phyloP scores from a whole-genome alignment of 2,797 vertebrate species.

The Dendrocincla tyrannina region DNA sequence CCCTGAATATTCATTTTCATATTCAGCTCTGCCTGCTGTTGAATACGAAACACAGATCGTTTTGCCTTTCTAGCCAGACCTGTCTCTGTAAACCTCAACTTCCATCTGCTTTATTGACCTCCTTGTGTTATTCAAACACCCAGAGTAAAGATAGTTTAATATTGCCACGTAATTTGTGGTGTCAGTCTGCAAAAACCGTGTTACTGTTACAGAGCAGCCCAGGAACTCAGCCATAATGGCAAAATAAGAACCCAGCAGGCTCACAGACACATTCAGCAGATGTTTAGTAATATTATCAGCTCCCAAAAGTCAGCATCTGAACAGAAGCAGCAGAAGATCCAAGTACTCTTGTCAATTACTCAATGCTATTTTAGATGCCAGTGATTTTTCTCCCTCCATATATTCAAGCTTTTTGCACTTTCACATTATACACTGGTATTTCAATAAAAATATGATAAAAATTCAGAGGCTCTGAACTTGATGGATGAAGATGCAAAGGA shows the following conservation, averaged over 20 bases:
- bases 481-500: not conserved
- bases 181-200: not conserved
- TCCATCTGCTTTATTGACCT: not conserved
- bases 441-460: slow-evolving; percentile 18
- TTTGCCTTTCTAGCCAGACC: not conserved
- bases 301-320: not conserved
- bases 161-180: not conserved
- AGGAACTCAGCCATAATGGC: not conserved
- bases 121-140: not conserved
- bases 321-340: not conserved
- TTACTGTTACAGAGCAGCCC: not conserved
- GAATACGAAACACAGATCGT: not conserved
- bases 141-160: not conserved
- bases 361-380: not conserved
- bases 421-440: not conserved
- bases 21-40: not conserved
- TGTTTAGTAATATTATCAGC: not conserved
- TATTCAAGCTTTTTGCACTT: not conserved
- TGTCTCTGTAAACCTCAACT: not conserved
- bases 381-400: not conserved
- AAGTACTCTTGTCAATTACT: not conserved
- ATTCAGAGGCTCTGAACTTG: not conserved
- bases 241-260: not conserved
- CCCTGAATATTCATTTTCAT: not conserved
- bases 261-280: not conserved